Base-by-base conservation (phyloP, 1,140 invertebrate species). In the Copidosoma floridanum region DNA sequence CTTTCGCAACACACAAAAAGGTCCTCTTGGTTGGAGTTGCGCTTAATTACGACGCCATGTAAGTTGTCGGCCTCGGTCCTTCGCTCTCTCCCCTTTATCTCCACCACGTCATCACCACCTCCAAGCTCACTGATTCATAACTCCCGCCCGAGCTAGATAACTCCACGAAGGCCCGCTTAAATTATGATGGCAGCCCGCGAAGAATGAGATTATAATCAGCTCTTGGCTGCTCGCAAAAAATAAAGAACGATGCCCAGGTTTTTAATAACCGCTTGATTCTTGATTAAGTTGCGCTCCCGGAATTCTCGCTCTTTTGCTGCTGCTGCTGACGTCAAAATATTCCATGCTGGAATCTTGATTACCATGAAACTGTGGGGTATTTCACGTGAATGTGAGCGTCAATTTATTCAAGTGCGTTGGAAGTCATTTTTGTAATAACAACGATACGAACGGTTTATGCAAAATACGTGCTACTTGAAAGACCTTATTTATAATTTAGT, bases 181-280 rank as follows among this genome's bases (percentile, higher is more conserved):
- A 60, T 57, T 48, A 57, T 14, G 62, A 63, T 61, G 61, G 48
- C 20, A 51, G 16, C 38, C 47, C 41, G 57, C 44, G 43, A 58
- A 41, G 47, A 52, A 57, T 60, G 56, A 75, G 71, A 76, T 78
- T 77, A 76, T 76, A 76, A 76, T 74, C 66, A 63, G n/a, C n/a
- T 69, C 70, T 59, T 40, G 14, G 63, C 64, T 67, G 66, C n/a
- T n/a, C n/a, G n/a, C n/a, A n/a, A n/a, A n/a, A n/a, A n/a, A n/a
- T n/a, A n/a, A n/a, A n/a, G n/a, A 70, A 65, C 64, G 69, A 71
- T 69, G 68, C 63, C n/a, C 71, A 74, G 74, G 67, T 75, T 76
- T 78, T 76, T 75, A 74, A 73, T 73, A 72, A 73, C 69, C 67
- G 29, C 29, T 72, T 73, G 67, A 74, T 74, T 66, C 68, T 70